phyloP scores from a whole-genome alignment of 2,797 vertebrate genomes.

The Ctenopoma multispine region DNA sequence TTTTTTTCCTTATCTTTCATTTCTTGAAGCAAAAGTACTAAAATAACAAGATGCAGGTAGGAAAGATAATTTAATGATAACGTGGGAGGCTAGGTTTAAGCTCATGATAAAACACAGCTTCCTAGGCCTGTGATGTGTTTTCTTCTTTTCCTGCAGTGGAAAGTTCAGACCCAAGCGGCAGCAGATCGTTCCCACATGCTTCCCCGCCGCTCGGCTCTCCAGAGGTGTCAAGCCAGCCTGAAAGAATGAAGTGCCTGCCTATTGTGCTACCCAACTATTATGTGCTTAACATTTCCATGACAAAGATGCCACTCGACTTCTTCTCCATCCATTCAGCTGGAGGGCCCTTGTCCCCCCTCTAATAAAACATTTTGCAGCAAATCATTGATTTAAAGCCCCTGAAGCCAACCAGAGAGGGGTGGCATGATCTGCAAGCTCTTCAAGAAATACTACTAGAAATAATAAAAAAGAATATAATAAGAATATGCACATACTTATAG shows the following conservation, averaged over 20 bases:
- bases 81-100: constrained; percentile 2
- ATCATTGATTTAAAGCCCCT: constrained; percentile 93
- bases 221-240: constrained; percentile 96
- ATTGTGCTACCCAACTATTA: constrained; percentile 98
- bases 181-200: constrained; percentile 99
- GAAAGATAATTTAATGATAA: neutral
- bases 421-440: constrained; percentile 24
- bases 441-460: constrained; percentile 9
- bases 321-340: constrained; percentile 95
- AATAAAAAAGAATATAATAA: neutral
- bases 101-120: constrained; percentile 17
- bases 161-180: constrained; percentile 80
- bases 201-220: constrained; percentile 95
- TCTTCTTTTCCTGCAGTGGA: constrained; percentile 51
- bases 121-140: constrained; percentile 37
- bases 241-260: constrained; percentile 98
- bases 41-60: neutral
- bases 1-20: too few species aligned
- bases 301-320: constrained; percentile 99
- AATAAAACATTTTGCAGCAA: constrained; percentile 98
- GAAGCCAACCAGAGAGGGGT: constrained; percentile 20
- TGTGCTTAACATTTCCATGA: constrained; percentile 99
- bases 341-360: constrained; percentile 93
- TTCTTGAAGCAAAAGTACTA: too few species aligned
- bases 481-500: neutral